Base-by-base conservation (phyloP, 2,113 vertebrate species). In the Rhinichthys klamathensis region DNA sequence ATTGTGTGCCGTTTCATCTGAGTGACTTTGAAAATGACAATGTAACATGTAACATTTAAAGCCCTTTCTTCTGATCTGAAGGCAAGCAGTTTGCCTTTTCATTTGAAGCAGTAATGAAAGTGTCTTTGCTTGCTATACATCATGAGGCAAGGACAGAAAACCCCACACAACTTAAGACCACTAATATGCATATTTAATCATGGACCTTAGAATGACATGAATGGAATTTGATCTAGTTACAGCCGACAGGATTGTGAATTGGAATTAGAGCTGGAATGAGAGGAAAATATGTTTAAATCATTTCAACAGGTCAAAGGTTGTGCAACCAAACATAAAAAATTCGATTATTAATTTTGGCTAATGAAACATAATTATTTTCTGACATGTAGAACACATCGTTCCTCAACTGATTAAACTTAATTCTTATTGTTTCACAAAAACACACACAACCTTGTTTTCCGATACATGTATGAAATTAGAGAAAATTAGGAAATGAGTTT, bases 21-120 rank as follows among this genome's bases (percentile, higher is more conserved):
- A 83, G 12, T 25, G 13, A 83, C 51, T 54, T 72, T 72, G 44
- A 15, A 58, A 76, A 76, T 76, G 49, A 54, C 46, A 18, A 54
- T 23, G 69, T 32, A 21, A 54, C 25, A 46, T 44, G 16, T 27
- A 75, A 54, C 25, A 54, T 76, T 30, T 30, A 76, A 16, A 54
- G 46, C 49, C 27, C 46, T 11, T 56, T 54, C 49, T 56, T 58
- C 30, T 3, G 30, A 58, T 78, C 30, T 78, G 35, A 56, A 21
- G 51, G 72, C 12, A 38, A 73, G 2, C 23, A 25, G 72, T 16
- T 74, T 46, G n/a, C n/a, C 12, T 4, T 74, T 74, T 49, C 11
- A 72, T 72, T 12, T 72, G 4, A 2, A 23, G 10, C 35, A n/a
- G 4, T 41, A 10, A 23, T 56, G 54, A 23, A 72, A 72, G 21